Evolutionary conservation across 2,113 vertebrate species (phyloP).

Genomic region (Ancistrus triradiatus): DNA sequence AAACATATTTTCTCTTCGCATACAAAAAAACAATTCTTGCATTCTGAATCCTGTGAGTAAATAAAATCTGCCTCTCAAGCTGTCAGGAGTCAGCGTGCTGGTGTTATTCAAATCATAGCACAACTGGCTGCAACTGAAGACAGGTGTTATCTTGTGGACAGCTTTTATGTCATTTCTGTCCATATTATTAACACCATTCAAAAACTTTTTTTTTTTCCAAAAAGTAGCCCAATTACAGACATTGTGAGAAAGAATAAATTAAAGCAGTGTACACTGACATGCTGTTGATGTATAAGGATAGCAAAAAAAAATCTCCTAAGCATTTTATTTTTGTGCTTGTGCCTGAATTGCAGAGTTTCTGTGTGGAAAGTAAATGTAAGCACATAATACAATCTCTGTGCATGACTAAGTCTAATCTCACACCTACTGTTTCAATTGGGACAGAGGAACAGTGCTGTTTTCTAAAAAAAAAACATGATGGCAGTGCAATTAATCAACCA

Average conservation of each 20-base stretch:
- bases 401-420: too few species aligned
- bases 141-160: conserved; percentile 12
- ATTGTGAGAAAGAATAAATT: conserved; percentile 9
- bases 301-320: not conserved
- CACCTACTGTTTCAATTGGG: too few species aligned
- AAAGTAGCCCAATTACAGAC: conserved; percentile 9
- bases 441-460: too few species aligned
- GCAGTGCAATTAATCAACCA: too few species aligned
- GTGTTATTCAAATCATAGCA: conserved; percentile 14
- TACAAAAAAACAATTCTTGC: not conserved
- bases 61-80: not conserved
- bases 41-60: not conserved
- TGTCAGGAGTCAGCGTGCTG: conserved; percentile 4
- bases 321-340: not conserved
- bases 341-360: not conserved
- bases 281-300: not conserved
- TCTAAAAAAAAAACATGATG: too few species aligned
- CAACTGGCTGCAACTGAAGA: conserved; percentile 1
- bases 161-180: conserved; percentile 11
- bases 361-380: too few species aligned
- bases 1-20: not conserved
- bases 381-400: too few species aligned
- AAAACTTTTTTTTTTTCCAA: too few species aligned
- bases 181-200: conserved; percentile 6
- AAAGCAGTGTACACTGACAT: not conserved